phyloP scores from a whole-genome alignment of 1,140 invertebrate species.

The Trichonephila inaurata region DNA sequence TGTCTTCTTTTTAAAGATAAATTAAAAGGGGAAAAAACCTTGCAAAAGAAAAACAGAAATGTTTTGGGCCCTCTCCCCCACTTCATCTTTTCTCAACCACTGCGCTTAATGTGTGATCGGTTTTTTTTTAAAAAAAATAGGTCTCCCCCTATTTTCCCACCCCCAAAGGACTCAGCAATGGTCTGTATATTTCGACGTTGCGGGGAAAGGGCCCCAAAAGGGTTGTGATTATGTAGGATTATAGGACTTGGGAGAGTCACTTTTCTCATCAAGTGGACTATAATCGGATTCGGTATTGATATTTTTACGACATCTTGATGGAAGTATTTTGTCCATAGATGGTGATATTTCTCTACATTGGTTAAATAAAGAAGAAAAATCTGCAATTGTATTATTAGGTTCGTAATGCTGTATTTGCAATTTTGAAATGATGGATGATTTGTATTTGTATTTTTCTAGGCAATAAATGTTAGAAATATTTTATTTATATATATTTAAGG shows the following conservation, averaged over 20 bases:
- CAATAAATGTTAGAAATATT: too few relatives aligned
- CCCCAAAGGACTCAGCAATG: not conserved
- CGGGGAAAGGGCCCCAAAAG: not conserved
- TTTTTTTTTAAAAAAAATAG: not conserved
- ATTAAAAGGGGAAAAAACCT: not conserved
- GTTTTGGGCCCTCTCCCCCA: not conserved
- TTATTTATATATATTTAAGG: too few relatives aligned
- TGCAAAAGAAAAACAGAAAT: not conserved
- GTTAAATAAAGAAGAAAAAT: too few relatives aligned
- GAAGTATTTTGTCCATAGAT: not conserved
- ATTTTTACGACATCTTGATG: not conserved
- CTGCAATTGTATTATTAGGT: too few relatives aligned
- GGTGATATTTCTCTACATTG: too few relatives aligned
- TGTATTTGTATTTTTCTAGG: too few relatives aligned
- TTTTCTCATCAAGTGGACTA: not conserved
- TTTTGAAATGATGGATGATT: too few relatives aligned
- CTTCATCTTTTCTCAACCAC: not conserved
- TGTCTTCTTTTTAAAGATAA: slow-evolving; percentile 9
- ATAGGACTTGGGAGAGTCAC: not conserved
- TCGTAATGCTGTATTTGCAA: too few relatives aligned
- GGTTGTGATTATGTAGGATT: not conserved
- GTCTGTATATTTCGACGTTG: not conserved
- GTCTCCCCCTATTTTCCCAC: too few relatives aligned
- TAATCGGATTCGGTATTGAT: not conserved
- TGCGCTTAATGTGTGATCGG: not conserved